These are phyloP conservation scores for Ptychoptera contaminata DNA, from an alignment of 2,888 invertebrate genomes.

Conservation along the genomic window DNA sequence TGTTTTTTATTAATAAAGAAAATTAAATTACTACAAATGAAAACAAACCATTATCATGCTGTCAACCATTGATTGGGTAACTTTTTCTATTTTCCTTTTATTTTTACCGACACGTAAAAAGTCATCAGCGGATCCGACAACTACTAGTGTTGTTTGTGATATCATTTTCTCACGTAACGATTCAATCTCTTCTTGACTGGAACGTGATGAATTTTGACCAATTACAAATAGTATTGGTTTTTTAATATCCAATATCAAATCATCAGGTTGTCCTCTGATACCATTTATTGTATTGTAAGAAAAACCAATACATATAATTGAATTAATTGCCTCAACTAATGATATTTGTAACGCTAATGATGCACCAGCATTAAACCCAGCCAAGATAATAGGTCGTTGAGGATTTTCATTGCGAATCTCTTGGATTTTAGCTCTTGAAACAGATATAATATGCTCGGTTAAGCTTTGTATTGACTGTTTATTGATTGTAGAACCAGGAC, in stretches of 20 bases:
- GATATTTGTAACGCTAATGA: slow-evolving; percentile 60
- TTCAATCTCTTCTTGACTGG: slow-evolving; percentile 59
- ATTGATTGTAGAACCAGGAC: slow-evolving; percentile 25
- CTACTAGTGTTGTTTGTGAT: slow-evolving; percentile 56
- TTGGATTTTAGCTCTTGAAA: slow-evolving; percentile 52
- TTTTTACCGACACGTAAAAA: slow-evolving; percentile 50
- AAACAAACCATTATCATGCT: slow-evolving; percentile 46
- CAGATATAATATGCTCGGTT: slow-evolving; percentile 45
- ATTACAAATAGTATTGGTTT: slow-evolving; percentile 63
- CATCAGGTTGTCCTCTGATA: slow-evolving; percentile 57
- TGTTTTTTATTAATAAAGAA: not conserved
- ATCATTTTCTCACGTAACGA: slow-evolving; percentile 58
- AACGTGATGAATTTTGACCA: slow-evolving; percentile 53
- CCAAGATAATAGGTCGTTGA: slow-evolving; percentile 52
- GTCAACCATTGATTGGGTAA: slow-evolving; percentile 68
- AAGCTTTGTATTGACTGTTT: slow-evolving; percentile 31
- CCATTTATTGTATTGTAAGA: slow-evolving; percentile 59
- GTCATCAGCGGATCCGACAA: slow-evolving; percentile 69
- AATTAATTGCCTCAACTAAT: slow-evolving; percentile 51
- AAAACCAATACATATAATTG: slow-evolving; percentile 64
- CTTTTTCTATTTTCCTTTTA: slow-evolving; percentile 53
- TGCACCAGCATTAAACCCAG: slow-evolving; percentile 64
- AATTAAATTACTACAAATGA: no score
- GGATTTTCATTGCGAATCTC: slow-evolving; percentile 52
- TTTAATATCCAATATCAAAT: slow-evolving; percentile 52